These are phyloP conservation scores for Drosophila antonietae DNA, from an alignment of 2,888 invertebrate species.

Conservation along the genomic window DNA sequence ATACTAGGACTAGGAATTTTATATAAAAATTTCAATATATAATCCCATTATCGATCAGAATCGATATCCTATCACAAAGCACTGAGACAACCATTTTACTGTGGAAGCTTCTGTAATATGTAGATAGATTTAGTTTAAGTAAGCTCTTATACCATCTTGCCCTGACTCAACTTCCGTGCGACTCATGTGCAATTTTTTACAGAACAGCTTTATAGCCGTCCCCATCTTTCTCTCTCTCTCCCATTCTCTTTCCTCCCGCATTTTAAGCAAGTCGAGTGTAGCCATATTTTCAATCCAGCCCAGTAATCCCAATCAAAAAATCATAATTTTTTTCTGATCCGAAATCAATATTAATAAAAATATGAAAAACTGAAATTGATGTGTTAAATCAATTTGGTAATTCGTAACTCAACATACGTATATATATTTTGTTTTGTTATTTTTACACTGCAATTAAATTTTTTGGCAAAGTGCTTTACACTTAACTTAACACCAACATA, in stretches of 20 bases:
- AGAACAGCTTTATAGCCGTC: not conserved
- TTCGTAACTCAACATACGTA: not conserved
- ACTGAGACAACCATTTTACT: not conserved
- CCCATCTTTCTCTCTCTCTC: too few relatives aligned
- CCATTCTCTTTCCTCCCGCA: too few relatives aligned
- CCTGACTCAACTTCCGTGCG: not conserved
- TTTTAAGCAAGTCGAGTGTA: not conserved
- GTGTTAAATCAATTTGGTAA: conserved; percentile 5
- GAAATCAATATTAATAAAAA: not conserved
- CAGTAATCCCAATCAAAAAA: not conserved
- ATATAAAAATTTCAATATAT: too few relatives aligned
- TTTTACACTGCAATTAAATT: conserved; percentile 46
- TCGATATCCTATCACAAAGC: too few relatives aligned
- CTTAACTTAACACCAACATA: conserved; percentile 73
- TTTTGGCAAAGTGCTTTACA: conserved; percentile 72
- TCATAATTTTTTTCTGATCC: not conserved
- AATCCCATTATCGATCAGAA: too few relatives aligned
- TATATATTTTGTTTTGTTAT: not conserved
- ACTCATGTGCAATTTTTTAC: not conserved
- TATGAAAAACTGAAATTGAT: conserved; percentile 3
- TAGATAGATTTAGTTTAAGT: too few relatives aligned
- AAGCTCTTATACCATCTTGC: too few relatives aligned
- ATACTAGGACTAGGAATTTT: too few relatives aligned
- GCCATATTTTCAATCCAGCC: not conserved
- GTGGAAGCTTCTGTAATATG: not conserved